Conservation (phyloP, 2,113 vertebrate genomes). For the Colinus virginianus region DNA sequence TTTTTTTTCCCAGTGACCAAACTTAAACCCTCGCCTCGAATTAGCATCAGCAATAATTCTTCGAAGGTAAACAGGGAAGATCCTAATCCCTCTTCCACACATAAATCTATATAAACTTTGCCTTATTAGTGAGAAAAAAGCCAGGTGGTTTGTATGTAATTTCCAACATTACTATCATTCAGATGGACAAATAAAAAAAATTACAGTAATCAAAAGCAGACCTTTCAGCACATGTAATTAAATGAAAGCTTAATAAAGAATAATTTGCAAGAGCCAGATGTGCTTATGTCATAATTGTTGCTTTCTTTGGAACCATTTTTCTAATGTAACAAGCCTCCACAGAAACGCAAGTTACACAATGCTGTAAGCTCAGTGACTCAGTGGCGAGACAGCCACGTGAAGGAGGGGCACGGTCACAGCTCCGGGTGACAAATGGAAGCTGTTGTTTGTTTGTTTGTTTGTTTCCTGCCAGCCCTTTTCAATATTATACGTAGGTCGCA, state of each 20-base stretch:
- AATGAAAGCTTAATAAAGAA: slow-evolving; percentile 89
- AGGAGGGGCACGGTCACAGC: slow-evolving; percentile 43
- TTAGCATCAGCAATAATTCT: slow-evolving; percentile 59
- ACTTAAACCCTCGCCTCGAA: slow-evolving; percentile 71
- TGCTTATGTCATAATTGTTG: slow-evolving; percentile 87
- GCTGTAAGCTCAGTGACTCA: slow-evolving; percentile 78
- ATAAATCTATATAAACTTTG: slow-evolving; percentile 75
- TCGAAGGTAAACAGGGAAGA: slow-evolving; percentile 66
- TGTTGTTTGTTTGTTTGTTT: not conserved
- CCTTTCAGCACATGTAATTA: slow-evolving; percentile 86
- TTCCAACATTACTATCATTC: slow-evolving; percentile 83
- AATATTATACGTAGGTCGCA: not conserved
- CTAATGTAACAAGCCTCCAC: slow-evolving; percentile 82
- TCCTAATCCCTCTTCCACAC: slow-evolving; percentile 64
- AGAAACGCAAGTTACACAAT: slow-evolving; percentile 87
- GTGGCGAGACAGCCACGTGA: slow-evolving; percentile 63
- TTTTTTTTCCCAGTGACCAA: slow-evolving; percentile 64
- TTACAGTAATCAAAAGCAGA: slow-evolving; percentile 85
- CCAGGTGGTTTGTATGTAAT: slow-evolving; percentile 82
- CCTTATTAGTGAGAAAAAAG: slow-evolving; percentile 73
- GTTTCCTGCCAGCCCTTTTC: not conserved
- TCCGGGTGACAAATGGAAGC: slow-evolving; percentile 34
- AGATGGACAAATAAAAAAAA: slow-evolving; percentile 87
- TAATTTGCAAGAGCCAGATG: slow-evolving; percentile 87
- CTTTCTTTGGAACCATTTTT: slow-evolving; percentile 89